Evolutionary conservation across 2,113 vertebrate genomes (phyloP).

Genomic region (Scytalopus superciliaris): DNA sequence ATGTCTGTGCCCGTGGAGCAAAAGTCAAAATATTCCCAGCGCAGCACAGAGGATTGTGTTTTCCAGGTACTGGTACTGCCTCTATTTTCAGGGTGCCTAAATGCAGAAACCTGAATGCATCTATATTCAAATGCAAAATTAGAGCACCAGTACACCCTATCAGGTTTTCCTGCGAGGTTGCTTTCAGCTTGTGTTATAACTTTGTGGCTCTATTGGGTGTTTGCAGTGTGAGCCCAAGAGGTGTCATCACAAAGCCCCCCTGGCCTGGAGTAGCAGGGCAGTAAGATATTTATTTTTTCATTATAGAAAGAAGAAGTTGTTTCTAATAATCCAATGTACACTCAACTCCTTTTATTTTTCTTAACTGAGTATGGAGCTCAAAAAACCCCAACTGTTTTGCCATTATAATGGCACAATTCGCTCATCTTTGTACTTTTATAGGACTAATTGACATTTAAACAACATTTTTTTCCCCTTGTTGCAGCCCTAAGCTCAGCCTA

Average conservation of each 20-base stretch:
- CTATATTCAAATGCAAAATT: background rate
- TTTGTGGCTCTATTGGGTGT: background rate
- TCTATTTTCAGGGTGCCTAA: background rate
- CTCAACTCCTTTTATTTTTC: background rate
- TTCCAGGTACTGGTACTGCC: background rate
- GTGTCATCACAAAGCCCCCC: background rate
- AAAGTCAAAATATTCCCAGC: conserved; percentile 4
- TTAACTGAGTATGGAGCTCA: background rate
- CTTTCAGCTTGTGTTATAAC: background rate
- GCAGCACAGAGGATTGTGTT: background rate
- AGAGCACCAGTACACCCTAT: background rate
- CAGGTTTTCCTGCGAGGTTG: background rate
- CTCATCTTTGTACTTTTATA: background rate
- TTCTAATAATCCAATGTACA: background rate
- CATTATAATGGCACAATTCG: background rate
- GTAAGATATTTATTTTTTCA: background rate
- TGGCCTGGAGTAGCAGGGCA: background rate
- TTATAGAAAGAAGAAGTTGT: background rate
- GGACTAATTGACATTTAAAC: conserved; percentile 35
- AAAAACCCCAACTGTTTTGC: background rate
- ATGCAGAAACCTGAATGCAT: background rate
- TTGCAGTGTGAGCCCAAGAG: background rate
- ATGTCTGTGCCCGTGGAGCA: background rate
- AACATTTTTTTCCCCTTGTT: background rate
- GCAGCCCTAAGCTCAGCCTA: background rate